These are phyloP conservation scores for Cerastis leucographa DNA, from an alignment of 2,888 invertebrate genomes.

Conservation along the genomic window DNA sequence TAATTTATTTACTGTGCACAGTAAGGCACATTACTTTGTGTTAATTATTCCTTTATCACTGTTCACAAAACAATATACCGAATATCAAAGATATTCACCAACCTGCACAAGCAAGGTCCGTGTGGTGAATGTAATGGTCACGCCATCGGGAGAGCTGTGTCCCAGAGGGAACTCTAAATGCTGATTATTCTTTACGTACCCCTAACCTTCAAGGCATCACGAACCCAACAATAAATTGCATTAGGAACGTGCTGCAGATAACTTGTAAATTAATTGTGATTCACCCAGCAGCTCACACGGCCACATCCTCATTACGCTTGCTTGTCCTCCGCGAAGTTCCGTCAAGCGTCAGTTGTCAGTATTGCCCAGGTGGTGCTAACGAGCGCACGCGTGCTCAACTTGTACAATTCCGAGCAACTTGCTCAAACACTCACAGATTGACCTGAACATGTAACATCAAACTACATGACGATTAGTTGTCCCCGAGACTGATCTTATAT, in stretches of 20 bases:
- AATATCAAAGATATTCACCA: background rate
- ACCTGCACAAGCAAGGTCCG: background rate
- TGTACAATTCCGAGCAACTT: slow-evolving; percentile 45
- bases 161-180: background rate
- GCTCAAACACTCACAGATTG: slow-evolving; percentile 30
- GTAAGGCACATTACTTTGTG: background rate
- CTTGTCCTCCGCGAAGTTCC: slow-evolving; percentile 32
- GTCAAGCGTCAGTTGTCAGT: slow-evolving; percentile 24
- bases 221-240: background rate
- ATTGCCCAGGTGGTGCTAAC: slow-evolving; percentile 32
- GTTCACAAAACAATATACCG: background rate
- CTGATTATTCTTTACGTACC: background rate
- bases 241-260: background rate
- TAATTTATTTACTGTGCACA: background rate
- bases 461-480: slow-evolving; percentile 9
- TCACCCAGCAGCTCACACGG: too few species aligned
- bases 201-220: background rate
- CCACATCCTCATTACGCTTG: slow-evolving; percentile 4
- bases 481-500: background rate
- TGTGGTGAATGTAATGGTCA: background rate
- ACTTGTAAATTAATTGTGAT: background rate
- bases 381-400: slow-evolving; percentile 40
- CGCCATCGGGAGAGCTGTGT: background rate
- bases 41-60: background rate
- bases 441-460: slow-evolving; percentile 4